Conservation (phyloP, 1,140 invertebrate genomes). For the Caenorhabditis tropicalis region DNA sequence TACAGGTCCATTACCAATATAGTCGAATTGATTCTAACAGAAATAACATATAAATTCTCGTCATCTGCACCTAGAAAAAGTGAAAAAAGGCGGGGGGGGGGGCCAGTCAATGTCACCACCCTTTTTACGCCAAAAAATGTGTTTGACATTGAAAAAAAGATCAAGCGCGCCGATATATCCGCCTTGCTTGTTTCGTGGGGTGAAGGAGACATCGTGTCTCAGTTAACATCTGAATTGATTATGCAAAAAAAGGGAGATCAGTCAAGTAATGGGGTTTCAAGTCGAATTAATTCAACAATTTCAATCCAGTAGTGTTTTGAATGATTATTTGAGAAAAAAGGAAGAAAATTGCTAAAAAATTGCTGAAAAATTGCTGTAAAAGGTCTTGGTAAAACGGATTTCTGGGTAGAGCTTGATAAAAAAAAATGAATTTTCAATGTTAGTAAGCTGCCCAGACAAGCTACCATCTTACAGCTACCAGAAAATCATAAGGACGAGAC, state of each 20-base stretch:
- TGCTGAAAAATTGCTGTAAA: too few relatives aligned
- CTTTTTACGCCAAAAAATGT: conserved; percentile 36
- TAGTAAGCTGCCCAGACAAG: too few relatives aligned
- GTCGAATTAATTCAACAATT: background rate
- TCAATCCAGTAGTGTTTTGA: too few relatives aligned
- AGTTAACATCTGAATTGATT: conserved; percentile 39
- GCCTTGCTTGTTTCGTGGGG: conserved; percentile 12
- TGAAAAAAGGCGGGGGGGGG: background rate
- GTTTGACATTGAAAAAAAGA: conserved; percentile 43
- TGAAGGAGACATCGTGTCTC: conserved; percentile 1
- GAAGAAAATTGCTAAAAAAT: too few relatives aligned
- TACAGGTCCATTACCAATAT: background rate
- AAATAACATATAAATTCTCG: background rate
- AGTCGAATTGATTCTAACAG: background rate
- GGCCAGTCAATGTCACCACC: conserved; percentile 21
- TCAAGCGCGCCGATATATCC: conserved; percentile 39
- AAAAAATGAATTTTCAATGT: too few relatives aligned
- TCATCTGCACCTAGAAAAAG: background rate
- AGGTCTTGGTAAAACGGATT: too few relatives aligned
- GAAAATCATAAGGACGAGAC: background rate
- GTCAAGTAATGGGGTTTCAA: background rate
- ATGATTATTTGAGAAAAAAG: too few relatives aligned
- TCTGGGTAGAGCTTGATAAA: too few relatives aligned
- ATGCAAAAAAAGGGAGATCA: conserved; percentile 28
- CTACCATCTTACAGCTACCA: too few relatives aligned